Percentiles rank a stretch among this genome's conserved stretches.
These are phyloP conservation scores for Brachionus plicatilis DNA, from an alignment of 1,140 invertebrate genomes.

Conservation along the genomic window DNA sequence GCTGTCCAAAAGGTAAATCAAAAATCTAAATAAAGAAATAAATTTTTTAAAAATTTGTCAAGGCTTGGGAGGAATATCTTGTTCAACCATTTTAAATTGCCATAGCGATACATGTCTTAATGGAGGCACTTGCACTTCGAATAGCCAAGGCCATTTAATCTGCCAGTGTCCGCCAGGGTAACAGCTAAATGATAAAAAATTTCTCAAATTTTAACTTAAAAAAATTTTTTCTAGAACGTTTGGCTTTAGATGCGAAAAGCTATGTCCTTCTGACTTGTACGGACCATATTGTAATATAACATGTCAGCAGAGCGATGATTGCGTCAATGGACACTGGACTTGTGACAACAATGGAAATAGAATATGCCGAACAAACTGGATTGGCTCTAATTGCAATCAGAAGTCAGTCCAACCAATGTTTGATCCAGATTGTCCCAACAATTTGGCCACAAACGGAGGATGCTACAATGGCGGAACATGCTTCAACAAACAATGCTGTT, in stretches of 20 bases:
- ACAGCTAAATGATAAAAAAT: not conserved
- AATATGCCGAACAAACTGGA: conserved; percentile 26
- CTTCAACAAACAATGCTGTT: conserved; percentile 37
- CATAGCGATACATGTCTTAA: conserved; percentile 23
- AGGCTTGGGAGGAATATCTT: conserved; percentile 20
- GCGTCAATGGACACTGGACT: conserved; percentile 27
- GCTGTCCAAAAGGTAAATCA: not conserved
- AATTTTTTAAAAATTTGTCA: not conserved
- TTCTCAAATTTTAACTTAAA: not conserved
- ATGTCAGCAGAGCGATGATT: conserved; percentile 10
- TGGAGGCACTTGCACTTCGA: not conserved
- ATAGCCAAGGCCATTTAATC: not conserved
- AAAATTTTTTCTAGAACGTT: not conserved
- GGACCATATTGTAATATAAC: conserved; percentile 19
- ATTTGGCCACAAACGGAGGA: not conserved
- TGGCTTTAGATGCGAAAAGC: conserved; percentile 31
- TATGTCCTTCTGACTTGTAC: conserved; percentile 6
- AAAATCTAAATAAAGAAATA: not conserved
- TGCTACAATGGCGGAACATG: conserved; percentile 40
- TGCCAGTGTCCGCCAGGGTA: conserved; percentile 34
- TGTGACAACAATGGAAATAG: conserved; percentile 2
- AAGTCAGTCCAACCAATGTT: not conserved
- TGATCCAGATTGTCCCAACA: conserved; percentile 40
- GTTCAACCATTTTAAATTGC: not conserved
- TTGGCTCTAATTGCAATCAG: not conserved